Percentiles rank a stretch among this genome's conserved stretches.
Conservation (phyloP, 2,113 vertebrate species). For the Python bivittatus region DNA sequence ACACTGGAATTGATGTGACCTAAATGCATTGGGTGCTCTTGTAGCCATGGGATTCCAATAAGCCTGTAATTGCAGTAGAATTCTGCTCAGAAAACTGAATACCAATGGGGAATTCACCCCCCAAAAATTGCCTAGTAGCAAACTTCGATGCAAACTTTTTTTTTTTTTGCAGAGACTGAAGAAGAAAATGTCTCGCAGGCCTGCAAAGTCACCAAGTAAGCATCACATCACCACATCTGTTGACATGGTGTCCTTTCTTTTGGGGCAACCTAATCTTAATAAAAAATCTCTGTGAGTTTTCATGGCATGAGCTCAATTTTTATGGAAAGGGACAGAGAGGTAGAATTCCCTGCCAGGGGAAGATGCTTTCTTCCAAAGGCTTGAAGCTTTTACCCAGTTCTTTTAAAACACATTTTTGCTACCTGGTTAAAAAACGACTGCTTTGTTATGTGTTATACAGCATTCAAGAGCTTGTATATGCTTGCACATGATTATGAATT, state of each 20-base stretch:
- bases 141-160: rapidly evolving
- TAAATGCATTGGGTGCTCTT: background rate
- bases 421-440: background rate
- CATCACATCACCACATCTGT: background rate
- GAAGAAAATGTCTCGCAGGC: constrained; percentile 74
- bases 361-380: background rate
- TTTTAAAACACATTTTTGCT: background rate
- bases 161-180: constrained; percentile 76
- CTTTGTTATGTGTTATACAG: background rate
- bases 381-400: background rate
- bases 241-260: background rate
- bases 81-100: background rate
- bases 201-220: constrained; percentile 86
- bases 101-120: background rate
- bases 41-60: background rate
- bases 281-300: background rate
- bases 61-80: background rate
- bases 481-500: background rate
- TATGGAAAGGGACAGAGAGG: background rate
- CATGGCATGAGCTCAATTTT: background rate
- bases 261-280: background rate
- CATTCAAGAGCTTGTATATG: background rate
- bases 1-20: background rate
- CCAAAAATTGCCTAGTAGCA: background rate
- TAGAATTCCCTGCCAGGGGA: background rate